Base-by-base conservation (phyloP, 1,140 invertebrate species). In the Heliconius hewitsoni region DNA sequence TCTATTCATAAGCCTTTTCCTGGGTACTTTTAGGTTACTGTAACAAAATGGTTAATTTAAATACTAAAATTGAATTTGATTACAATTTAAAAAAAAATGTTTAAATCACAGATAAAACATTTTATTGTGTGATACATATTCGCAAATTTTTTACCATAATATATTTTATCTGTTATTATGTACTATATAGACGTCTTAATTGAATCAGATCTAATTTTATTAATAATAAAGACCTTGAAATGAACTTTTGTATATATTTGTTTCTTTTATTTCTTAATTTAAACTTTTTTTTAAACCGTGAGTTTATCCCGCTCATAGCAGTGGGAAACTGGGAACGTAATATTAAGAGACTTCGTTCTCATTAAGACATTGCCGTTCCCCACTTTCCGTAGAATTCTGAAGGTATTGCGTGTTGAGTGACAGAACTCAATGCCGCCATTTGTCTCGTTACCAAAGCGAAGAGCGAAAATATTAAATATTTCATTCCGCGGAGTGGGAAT, bases 151-250 rank as follows among this genome's bases (percentile, higher is more conserved):
- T 30, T 66, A 16, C 27, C 13, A 30, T 30, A 23, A 23, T 60
- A 60, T 60, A 66, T 30, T 66, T 66, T 66, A 66, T 66, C 60
- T 66, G 60, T 66, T 11, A 30, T 66, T 30, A 27, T 13, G 60
- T 66, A 27, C 23, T 66, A 30, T 27, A 27, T 27, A 66, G 60
- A 30, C 3, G 27, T 16, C 23, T 30, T 30, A 4, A 66, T 11
- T 23, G 23, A 66, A 66, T 66, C 60, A 27, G 60, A 66, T 66
- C 9, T 66, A 66, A 66, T 30, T 66, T 66, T 66, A 66, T 66
- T 27, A 66, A 23, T 30, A 66, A 66, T 66, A 30, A 30, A 27
- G 60, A 66, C 60, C 13, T 66, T 66, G 60, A 13, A 16, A 30
- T 27, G 27, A 27, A 30, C 60, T 30, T 66, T 27, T 66, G 23